Conservation (phyloP, 2,113 vertebrate genomes). For the western clawed frog (Xenopus tropicalis) region UCB_Xtro_10.0 CM004446.2:41636001-41636500, state of each 20-base stretch:
- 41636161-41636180: background rate
- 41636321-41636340: slow-evolving; percentile 94
- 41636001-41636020: slow-evolving; percentile 92
- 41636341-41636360: slow-evolving; percentile 96
- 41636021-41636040: slow-evolving; percentile 93
- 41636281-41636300: slow-evolving; percentile 92
- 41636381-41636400: slow-evolving; percentile 88
- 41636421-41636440: slow-evolving; percentile 76
- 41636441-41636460: background rate
- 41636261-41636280: slow-evolving; percentile 65
- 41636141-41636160: slow-evolving; percentile 52
- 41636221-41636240: slow-evolving; percentile 43
- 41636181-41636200: background rate
- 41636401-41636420: slow-evolving; percentile 90
- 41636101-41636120: slow-evolving; percentile 85
- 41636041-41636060: slow-evolving; percentile 66
- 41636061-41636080: slow-evolving; percentile 73
- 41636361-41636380: slow-evolving; percentile 96
- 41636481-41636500: too few relatives aligned
- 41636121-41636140: slow-evolving; percentile 70
- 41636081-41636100: slow-evolving; percentile 79
- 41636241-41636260: slow-evolving; percentile 35
- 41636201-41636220: background rate
- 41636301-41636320: slow-evolving; percentile 85
- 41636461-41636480: too few relatives aligned